A percentile compares a stretch with the other conserved stretches of the same genome.
Conservation (phyloP, 1,140 invertebrate species). For the Rhopalosiphum padi region DNA sequence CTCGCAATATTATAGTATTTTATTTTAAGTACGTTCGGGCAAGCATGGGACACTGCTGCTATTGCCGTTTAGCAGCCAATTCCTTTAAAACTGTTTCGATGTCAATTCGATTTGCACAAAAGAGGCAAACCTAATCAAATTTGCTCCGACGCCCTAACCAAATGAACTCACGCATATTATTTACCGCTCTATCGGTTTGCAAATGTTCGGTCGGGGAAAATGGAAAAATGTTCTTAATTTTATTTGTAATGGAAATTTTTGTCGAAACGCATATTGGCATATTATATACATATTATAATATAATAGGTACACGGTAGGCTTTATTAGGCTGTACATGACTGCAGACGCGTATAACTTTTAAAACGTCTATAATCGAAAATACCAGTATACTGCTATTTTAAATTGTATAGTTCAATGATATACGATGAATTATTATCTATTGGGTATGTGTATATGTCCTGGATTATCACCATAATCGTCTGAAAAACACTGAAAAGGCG, state of each 20-base stretch:
- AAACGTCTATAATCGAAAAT: neutral
- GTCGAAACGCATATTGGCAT: neutral
- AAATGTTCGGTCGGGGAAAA: neutral
- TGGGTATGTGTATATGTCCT: neutral
- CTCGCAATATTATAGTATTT: neutral
- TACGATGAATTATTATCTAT: neutral
- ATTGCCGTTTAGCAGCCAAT: constrained; percentile 41
- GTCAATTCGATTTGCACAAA: constrained; percentile 53
- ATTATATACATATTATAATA: neutral
- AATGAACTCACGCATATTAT: constrained; percentile 35
- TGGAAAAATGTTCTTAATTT: constrained; percentile 30
- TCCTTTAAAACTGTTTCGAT: constrained; percentile 56
- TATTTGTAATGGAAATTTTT: constrained; percentile 25
- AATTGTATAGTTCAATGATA: neutral
- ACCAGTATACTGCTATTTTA: neutral
- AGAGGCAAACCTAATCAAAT: constrained; percentile 40
- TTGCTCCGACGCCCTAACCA: constrained; percentile 36
- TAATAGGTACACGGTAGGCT: neutral
- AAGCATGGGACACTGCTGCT: neutral
- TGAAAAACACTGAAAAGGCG: neutral
- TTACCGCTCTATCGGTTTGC: constrained; percentile 31
- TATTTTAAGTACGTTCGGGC: constrained; percentile 39
- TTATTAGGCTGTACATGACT: neutral
- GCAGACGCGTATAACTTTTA: neutral
- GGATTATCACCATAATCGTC: neutral